phyloP scores from a whole-genome alignment of 1,140 invertebrate species.

The Drosophila asahinai region DNA sequence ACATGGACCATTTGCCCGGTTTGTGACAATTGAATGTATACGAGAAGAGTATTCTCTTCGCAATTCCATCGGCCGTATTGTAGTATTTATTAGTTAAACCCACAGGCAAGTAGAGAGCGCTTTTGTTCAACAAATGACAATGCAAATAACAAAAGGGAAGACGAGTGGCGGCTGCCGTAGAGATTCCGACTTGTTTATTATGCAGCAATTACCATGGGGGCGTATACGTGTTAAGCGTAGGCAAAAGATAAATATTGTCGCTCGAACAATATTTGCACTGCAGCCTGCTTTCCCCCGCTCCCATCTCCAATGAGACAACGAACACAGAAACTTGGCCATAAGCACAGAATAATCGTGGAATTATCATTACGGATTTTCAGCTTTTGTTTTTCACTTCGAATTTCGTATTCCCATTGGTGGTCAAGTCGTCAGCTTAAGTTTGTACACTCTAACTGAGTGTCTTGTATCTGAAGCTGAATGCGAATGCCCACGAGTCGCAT shows the following conservation, averaged over 20 bases:
- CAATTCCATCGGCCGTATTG: constrained; percentile 1
- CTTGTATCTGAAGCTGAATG: constrained; percentile 60
- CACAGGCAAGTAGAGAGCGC: constrained; percentile 61
- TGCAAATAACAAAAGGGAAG: constrained; percentile 69
- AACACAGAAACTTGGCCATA: constrained; percentile 56
- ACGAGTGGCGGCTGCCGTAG: constrained; percentile 24
- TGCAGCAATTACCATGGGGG: constrained; percentile 80
- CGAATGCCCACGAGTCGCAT: constrained; percentile 72
- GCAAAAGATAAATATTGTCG: constrained; percentile 73
- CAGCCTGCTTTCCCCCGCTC: constrained; percentile 7
- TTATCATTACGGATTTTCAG: constrained; percentile 63
- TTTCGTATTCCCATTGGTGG: constrained; percentile 78
- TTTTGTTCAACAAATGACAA: constrained; percentile 79
- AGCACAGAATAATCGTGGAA: constrained; percentile 68
- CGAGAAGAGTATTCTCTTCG: not conserved
- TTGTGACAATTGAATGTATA: constrained; percentile 26
- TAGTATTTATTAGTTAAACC: constrained; percentile 80
- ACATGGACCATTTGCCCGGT: constrained; percentile 39
- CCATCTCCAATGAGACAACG: constrained; percentile 14
- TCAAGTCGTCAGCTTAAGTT: constrained; percentile 39
- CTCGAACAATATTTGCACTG: constrained; percentile 67
- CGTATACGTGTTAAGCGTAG: constrained; percentile 78
- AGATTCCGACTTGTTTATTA: constrained; percentile 65
- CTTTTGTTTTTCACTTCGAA: constrained; percentile 71
- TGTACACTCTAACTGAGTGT: not conserved